Base-by-base conservation (phyloP, 2,888 invertebrate genomes). In the Agriopis leucophaearia region DNA sequence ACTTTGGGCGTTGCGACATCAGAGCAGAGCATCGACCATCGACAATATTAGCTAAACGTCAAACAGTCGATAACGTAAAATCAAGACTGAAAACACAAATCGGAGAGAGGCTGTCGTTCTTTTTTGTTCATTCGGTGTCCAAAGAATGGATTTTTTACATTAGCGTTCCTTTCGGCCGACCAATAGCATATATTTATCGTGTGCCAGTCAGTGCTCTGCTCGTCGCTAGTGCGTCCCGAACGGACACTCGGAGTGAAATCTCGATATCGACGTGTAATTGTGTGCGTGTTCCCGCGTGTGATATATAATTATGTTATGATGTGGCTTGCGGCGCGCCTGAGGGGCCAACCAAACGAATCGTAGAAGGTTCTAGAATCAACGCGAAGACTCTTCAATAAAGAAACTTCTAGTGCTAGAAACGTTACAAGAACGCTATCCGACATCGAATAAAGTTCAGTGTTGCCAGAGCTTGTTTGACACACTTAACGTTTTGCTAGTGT, bases 281-380 rank as follows among this genome's bases (percentile, higher is more conserved):
- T 72, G 62, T 72, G 72, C 77, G 67, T 79, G 74, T 71, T 76
- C 80, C 79, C 78, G 78, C 78, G 85, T 72, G 69, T 64, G 58
- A 69, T 70, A 35, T 12, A 47, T 47, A 15, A 27, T 27, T 27
- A 47, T 80, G 80, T 81, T 80, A 83, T 81, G 80, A 80, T 77
- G 75, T 70, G 72, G 75, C 74, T 75, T 65, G 71, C 62, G 64
- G 71, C 72, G 77, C 79, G 76, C 48, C n/a, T n/a, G 27, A 81
- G n/a, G n/a, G n/a, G n/a, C n/a, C n/a, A n/a, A n/a, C n/a, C n/a
- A n/a, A n/a, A n/a, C n/a, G 27, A 27, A 27, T 3, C 27, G 27
- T 27, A n/a, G 38, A 54, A 38, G 15, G 38, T 54, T 54, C 52
- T 38, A 54, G 52, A 38, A 38, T 15, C 8, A 38, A 38, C 15